Evolutionary conservation across 2,888 invertebrate genomes (phyloP).

Genomic region (Dynastes tityus): DNA sequence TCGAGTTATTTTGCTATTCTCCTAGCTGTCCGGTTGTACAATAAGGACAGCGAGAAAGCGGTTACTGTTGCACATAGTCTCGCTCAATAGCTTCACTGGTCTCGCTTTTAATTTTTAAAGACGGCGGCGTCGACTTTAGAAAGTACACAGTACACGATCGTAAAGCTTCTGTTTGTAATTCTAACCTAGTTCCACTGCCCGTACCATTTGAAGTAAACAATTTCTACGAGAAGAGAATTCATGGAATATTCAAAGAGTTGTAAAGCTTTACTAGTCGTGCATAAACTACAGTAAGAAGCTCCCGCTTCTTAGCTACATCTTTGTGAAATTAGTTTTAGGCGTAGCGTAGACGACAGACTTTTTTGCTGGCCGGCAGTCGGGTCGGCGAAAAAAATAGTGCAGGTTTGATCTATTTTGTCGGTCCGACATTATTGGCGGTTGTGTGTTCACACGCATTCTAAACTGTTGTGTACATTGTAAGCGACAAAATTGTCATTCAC

Average conservation of each 20-base stretch:
- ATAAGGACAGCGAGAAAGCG: not conserved
- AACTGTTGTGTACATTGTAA: too few species aligned
- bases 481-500: too few species aligned
- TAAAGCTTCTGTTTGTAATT: conserved; percentile 5
- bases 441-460: too few species aligned
- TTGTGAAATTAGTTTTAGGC: too few species aligned
- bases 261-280: not conserved
- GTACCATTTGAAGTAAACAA: not conserved
- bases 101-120: not conserved
- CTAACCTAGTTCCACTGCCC: not conserved
- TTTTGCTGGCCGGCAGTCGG: too few species aligned
- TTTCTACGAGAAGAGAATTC: not conserved
- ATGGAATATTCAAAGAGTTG: not conserved
- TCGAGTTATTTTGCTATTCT: not conserved
- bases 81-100: not conserved
- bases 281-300: not conserved
- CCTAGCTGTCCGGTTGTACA: not conserved
- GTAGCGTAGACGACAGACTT: too few species aligned
- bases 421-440: too few species aligned
- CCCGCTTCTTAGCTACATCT: too few species aligned
- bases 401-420: too few species aligned
- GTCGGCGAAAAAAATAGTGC: too few species aligned
- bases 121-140: not conserved
- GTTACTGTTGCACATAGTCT: not conserved
- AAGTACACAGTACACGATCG: not conserved